phyloP scores from a whole-genome alignment of 2,797 vertebrate genomes.

The Varecia variegata region DNA sequence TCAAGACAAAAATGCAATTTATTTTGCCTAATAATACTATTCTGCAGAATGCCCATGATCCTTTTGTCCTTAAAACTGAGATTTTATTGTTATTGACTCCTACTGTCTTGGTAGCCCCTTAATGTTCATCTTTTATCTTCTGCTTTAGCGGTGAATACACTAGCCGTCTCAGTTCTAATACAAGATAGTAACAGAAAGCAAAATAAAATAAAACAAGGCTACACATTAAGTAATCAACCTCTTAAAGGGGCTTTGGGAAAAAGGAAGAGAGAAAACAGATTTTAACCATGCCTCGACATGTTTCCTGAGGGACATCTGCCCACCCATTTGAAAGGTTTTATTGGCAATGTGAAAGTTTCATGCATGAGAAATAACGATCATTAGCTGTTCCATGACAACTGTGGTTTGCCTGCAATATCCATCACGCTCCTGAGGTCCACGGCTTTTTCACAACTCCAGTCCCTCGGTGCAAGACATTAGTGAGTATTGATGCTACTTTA shows the following conservation, averaged over 20 bases:
- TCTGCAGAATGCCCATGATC: neutral
- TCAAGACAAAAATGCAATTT: neutral
- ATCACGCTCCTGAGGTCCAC: conserved; percentile 45
- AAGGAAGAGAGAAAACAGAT: conserved; percentile 49
- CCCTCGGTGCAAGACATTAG: conserved; percentile 48
- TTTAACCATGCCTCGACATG: conserved; percentile 59
- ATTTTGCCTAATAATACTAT: neutral
- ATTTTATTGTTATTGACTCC: neutral
- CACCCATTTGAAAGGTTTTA: conserved; percentile 61
- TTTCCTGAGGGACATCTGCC: conserved; percentile 41
- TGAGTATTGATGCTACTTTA: conserved; percentile 69
- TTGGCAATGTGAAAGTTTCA: conserved; percentile 54
- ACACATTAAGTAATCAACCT: conserved; percentile 60
- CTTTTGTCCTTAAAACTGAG: neutral
- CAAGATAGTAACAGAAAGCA: conserved; percentile 37
- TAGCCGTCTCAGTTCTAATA: conserved; percentile 3
- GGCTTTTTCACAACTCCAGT: conserved; percentile 41
- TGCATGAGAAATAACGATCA: conserved; percentile 67
- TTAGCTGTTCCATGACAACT: conserved; percentile 67
- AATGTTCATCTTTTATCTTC: neutral
- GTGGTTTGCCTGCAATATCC: conserved; percentile 32
- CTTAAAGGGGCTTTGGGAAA: conserved; percentile 47
- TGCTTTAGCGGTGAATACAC: neutral
- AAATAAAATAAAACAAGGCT: conserved; percentile 49
- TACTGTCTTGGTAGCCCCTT: neutral